Percentiles rank a stretch among this genome's conserved stretches.
Evolutionary conservation across 2,888 invertebrate species (phyloP).

Genomic region (Drosophila subquinaria): DNA sequence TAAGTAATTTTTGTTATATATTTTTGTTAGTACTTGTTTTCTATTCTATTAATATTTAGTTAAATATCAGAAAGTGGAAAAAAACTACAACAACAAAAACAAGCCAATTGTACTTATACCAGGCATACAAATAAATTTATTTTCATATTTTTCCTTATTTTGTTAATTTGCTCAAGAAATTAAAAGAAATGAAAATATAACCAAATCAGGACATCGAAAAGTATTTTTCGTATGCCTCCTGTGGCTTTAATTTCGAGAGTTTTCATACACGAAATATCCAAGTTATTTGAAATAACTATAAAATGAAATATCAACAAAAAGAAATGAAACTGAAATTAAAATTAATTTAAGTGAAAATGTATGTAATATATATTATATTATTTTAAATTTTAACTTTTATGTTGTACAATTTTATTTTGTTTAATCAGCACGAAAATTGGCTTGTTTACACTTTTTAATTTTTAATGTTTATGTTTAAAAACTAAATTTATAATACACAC

Average conservation of each 20-base stretch:
- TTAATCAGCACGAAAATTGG: slow-evolving; percentile 54
- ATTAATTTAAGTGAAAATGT: slow-evolving; percentile 45
- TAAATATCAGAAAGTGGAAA: slow-evolving; percentile 53
- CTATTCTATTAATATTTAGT: slow-evolving; percentile 79
- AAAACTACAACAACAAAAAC: slow-evolving; percentile 48
- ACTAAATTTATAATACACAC: slow-evolving; percentile 62
- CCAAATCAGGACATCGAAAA: slow-evolving; percentile 19
- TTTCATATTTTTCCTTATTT: slow-evolving; percentile 24
- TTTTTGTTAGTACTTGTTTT: slow-evolving; percentile 83
- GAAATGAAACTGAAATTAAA: slow-evolving; percentile 23
- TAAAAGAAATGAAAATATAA: slow-evolving; percentile 10
- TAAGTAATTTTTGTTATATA: slow-evolving; percentile 80
- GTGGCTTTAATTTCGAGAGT: slow-evolving; percentile 24
- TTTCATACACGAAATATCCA: slow-evolving; percentile 49
- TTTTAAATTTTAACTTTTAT: slow-evolving; percentile 46
- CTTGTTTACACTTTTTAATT: slow-evolving; percentile 61
- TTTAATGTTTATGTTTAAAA: slow-evolving; percentile 51
- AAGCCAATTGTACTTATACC: slow-evolving; percentile 78
- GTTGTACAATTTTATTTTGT: slow-evolving; percentile 56
- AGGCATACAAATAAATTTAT: slow-evolving; percentile 34
- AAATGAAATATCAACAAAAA: slow-evolving; percentile 50
- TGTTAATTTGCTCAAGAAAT: slow-evolving; percentile 29
- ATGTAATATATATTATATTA: slow-evolving; percentile 46
- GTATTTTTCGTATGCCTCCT: slow-evolving; percentile 11
- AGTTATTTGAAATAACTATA: slow-evolving; percentile 83